Evolutionary conservation across 2,888 invertebrate species (phyloP), one percentile per base, ranked within the genome.

Genomic region (Invenusta paracnida): DNA sequence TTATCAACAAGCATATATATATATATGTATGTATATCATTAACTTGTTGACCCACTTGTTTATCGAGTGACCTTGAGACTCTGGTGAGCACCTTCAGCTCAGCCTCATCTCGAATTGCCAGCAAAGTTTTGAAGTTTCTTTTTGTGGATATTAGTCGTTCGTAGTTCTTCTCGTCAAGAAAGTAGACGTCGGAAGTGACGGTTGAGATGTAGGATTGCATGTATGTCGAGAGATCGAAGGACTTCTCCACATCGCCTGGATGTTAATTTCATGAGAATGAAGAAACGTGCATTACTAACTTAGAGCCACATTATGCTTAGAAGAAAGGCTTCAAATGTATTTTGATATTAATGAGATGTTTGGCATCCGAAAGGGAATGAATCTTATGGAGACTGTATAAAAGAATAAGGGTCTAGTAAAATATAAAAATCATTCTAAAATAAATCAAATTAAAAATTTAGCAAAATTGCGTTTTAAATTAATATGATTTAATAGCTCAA

Each of bases 111-210:
- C 90, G 88, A 67, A 89, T 86, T 29, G 90, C 89, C 27, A 90
- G 87, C 0, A 90, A 87, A 0, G 90, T 89, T 82, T 89, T 89
- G 0, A 90, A 89, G 86, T 91, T 90, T 29, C 90, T 85, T 88
- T 90, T 90, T 67, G 89, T 89, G 29, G 79, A 82, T 13, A 91
- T 88, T 81, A 91, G 88, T 1, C 91, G 88, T 86, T 91, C 91
- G 86, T 90, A 91, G 88, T 91, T 91, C 84, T 89, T 89, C 88
- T 90, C 89, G 85, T 90, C 90, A 17, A 91, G 88, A 29, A 89
- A 88, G 87, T 89, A 91, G 0, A 91, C 88, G 87, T 90, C 90
- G 27, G 90, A 89, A 27, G 88, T 88, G 87, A 90, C 89, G 11
- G 89, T 90, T 87, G 90, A 90, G 31, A 89, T 88, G 1, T 90